phyloP scores from a whole-genome alignment of 64 coral and sea anemone species.

The Anthopleura sola region DNA sequence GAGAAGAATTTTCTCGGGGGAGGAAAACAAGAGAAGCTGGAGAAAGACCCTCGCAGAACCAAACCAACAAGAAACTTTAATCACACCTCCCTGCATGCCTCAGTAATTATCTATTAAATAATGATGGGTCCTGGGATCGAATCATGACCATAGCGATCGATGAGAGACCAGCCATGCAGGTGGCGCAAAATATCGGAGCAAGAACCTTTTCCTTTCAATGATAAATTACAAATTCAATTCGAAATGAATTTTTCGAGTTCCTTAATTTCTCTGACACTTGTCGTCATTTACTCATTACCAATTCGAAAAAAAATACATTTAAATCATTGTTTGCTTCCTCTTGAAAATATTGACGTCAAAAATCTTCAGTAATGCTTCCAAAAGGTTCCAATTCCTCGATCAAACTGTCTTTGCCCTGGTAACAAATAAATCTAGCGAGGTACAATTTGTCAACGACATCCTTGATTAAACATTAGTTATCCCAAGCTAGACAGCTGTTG shows the following conservation, averaged over 20 bases:
- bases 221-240: neutral
- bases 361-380: neutral
- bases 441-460: slow-evolving; percentile 1
- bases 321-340: neutral
- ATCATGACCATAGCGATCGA: too few species aligned
- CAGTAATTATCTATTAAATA: too few species aligned
- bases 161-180: too few species aligned
- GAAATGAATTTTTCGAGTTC: too few species aligned
- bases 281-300: too few species aligned
- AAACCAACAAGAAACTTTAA: too few species aligned
- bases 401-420: neutral
- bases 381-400: neutral
- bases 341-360: neutral
- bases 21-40: too few species aligned
- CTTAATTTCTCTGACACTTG: too few species aligned
- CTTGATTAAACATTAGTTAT: slow-evolving; percentile 6
- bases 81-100: too few species aligned
- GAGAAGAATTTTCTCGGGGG: too few species aligned
- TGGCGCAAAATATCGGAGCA: neutral
- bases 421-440: neutral
- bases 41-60: too few species aligned
- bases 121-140: too few species aligned
- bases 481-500: neutral
- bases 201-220: neutral
- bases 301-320: neutral